Percentiles rank a stretch among this genome's conserved stretches.
phyloP scores from a whole-genome alignment of 2,888 invertebrate species.

The Timandra comae region DNA sequence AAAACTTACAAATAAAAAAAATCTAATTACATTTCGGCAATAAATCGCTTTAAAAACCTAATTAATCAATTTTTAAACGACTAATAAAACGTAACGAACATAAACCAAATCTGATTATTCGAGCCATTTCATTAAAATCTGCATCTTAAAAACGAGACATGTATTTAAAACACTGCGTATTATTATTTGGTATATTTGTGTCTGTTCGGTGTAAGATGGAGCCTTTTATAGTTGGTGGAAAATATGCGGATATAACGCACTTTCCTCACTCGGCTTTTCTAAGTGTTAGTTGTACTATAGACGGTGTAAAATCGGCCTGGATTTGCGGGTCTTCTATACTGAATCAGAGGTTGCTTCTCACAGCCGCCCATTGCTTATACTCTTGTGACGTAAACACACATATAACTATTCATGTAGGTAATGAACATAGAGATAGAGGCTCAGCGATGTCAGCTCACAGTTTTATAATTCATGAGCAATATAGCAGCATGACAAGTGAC shows the following conservation, averaged over 20 bases:
- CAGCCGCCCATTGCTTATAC: conserved; percentile 34
- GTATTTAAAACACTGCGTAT: conserved; percentile 3
- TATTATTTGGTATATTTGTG: background rate
- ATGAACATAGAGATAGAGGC: conserved; percentile 8
- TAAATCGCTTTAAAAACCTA: background rate
- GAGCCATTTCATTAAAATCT: background rate
- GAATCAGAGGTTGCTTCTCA: conserved; percentile 28
- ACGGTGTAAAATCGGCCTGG: background rate
- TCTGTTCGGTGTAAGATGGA: conserved; percentile 10
- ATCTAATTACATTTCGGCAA: too few species aligned
- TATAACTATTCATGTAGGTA: conserved; percentile 14
- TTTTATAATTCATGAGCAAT: conserved; percentile 13
- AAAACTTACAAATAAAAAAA: too few species aligned
- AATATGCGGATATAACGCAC: conserved; percentile 10
- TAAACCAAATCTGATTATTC: conserved; percentile 1
- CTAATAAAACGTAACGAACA: too few species aligned
- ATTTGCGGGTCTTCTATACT: conserved; percentile 36
- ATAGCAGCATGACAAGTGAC: rapidly evolving
- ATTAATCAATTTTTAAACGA: conserved; percentile 5
- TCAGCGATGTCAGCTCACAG: background rate
- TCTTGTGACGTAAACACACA: background rate
- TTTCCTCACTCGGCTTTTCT: conserved; percentile 27
- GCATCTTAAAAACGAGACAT: background rate
- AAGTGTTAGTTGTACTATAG: conserved; percentile 8
- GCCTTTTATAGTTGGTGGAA: conserved; percentile 22